Conservation (phyloP, 2,888 invertebrate genomes). For the Parapristionchus giblindavisi region DNA sequence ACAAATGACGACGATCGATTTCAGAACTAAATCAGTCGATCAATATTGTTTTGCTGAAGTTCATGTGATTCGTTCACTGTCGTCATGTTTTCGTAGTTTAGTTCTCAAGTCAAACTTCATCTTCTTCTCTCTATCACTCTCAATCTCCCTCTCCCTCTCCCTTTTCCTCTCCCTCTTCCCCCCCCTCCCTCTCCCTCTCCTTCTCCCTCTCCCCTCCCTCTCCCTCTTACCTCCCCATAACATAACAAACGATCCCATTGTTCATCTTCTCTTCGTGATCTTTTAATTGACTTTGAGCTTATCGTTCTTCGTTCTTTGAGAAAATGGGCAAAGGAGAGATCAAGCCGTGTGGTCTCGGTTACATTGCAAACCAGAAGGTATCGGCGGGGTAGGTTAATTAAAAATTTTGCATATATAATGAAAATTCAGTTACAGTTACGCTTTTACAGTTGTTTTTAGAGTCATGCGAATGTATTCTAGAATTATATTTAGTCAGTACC, state of each 20-base stretch:
- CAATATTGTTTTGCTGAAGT: too few species aligned
- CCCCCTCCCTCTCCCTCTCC: neutral
- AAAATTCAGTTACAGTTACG: too few species aligned
- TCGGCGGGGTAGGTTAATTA: neutral
- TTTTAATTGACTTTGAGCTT: neutral
- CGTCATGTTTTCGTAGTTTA: too few species aligned
- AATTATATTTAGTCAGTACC: neutral
- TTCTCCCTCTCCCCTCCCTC: neutral
- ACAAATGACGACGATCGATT: too few species aligned
- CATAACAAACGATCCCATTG: neutral
- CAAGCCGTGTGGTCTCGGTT: conserved; percentile 23
- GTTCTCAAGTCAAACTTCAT: too few species aligned
- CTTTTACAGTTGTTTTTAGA: neutral
- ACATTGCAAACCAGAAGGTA: conserved; percentile 28
- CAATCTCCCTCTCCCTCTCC: conserved; percentile 3
- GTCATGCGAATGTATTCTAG: neutral
- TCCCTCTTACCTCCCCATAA: neutral
- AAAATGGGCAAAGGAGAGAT: conserved; percentile 19
- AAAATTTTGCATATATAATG: too few species aligned
- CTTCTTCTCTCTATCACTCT: too few species aligned
- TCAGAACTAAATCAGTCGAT: too few species aligned
- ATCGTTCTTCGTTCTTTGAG: conserved; percentile 5
- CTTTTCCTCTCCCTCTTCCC: neutral
- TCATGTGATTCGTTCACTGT: too few species aligned
- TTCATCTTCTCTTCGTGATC: neutral